Evolutionary conservation across 2,888 invertebrate species (phyloP).

Genomic region (Coleophora deauratella): DNA sequence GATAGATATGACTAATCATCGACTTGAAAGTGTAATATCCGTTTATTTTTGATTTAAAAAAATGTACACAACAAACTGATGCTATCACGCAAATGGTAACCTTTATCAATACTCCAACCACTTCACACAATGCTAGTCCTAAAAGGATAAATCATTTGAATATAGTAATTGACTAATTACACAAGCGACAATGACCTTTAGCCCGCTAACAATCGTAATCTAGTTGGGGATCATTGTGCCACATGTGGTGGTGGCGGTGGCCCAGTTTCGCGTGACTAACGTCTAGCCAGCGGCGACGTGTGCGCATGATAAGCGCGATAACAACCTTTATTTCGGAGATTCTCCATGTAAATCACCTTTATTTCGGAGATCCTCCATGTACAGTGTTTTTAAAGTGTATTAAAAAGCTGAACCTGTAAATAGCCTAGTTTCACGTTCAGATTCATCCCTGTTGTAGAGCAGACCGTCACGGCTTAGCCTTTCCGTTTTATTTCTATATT

Average conservation of each 20-base stretch:
- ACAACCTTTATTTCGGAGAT: constrained; percentile 19
- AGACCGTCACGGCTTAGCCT: too few relatives aligned
- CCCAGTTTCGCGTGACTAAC: constrained; percentile 8
- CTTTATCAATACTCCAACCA: too few relatives aligned
- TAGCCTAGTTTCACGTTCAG: too few relatives aligned
- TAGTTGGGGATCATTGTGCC: constrained; percentile 8
- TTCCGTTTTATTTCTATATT: too few relatives aligned
- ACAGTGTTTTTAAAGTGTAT: too few relatives aligned
- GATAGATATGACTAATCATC: too few relatives aligned
- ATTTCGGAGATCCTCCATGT: constrained; percentile 15
- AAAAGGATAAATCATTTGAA: not conserved
- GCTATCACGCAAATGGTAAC: too few relatives aligned
- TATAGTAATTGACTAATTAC: constrained; percentile 4
- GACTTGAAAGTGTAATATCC: too few relatives aligned
- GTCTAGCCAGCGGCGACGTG: constrained; percentile 11
- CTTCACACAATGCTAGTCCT: not conserved
- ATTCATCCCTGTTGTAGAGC: too few relatives aligned
- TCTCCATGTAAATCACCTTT: constrained; percentile 30
- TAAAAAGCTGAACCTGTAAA: too few relatives aligned
- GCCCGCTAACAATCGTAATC: constrained; percentile 11
- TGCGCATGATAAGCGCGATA: constrained; percentile 4
- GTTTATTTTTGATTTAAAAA: too few relatives aligned
- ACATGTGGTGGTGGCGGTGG: constrained; percentile 9
- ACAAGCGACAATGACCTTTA: constrained; percentile 27
- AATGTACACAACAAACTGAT: too few relatives aligned